phyloP scores from a whole-genome alignment of 2,113 vertebrate species.

The Nothobranchius furzeri region DNA sequence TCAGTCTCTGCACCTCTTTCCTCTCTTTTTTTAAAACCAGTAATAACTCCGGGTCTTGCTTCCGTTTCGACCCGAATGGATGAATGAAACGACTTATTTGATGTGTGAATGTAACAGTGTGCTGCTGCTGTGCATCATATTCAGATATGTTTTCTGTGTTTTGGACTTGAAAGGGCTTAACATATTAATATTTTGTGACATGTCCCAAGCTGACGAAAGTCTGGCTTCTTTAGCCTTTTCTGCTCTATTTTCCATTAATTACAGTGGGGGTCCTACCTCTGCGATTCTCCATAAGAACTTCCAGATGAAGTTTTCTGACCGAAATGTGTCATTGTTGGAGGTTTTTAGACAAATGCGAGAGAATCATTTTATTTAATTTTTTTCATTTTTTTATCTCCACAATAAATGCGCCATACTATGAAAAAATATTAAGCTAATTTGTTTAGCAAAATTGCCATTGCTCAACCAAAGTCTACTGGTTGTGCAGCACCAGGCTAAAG shows the following conservation, averaged over 20 bases:
- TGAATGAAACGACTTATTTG: slow-evolving; percentile 16
- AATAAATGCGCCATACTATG: no score
- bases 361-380: no score
- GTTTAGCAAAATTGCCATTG: no score
- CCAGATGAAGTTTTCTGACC: slow-evolving; percentile 1
- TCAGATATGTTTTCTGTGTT: slow-evolving; percentile 4
- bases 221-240: slow-evolving; percentile 3
- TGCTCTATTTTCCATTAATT: not conserved
- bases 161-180: slow-evolving; percentile 6
- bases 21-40: not conserved
- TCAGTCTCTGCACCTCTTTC: slow-evolving; percentile 26
- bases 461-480: no score
- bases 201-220: slow-evolving; percentile 5
- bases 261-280: not conserved
- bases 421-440: no score
- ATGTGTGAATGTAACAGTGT: slow-evolving; percentile 32
- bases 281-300: not conserved
- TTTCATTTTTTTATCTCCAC: no score
- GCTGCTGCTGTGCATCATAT: slow-evolving; percentile 19
- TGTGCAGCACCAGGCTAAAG: no score
- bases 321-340: no score
- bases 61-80: slow-evolving; percentile 13
- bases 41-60: slow-evolving; percentile 31
- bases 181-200: not conserved
- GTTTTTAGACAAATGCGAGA: no score